These are phyloP conservation scores for Chitala chitala DNA, from an alignment of 2,113 vertebrate species.

Conservation along the genomic window DNA sequence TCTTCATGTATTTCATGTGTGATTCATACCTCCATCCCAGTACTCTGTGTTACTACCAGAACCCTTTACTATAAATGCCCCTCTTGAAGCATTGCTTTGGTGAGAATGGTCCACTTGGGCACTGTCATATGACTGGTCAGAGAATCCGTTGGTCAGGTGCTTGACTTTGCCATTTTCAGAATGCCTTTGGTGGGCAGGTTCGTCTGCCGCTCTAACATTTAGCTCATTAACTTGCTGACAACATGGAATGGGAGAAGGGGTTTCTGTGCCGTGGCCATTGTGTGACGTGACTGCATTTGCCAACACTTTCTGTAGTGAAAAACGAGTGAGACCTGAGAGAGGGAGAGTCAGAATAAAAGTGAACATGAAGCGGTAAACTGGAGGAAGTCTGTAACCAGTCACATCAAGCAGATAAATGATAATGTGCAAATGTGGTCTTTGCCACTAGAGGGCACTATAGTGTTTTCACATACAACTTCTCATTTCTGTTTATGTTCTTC, in stretches of 20 bases:
- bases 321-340: neutral
- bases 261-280: conserved; percentile 36
- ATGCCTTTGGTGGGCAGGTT: conserved; percentile 43
- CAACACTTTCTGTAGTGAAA: conserved; percentile 33
- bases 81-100: conserved; percentile 49
- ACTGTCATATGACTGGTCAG: conserved; percentile 42
- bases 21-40: conserved; percentile 47
- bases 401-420: neutral
- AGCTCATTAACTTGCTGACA: conserved; percentile 51
- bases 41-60: conserved; percentile 51
- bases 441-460: conserved; percentile 1
- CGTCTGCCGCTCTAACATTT: conserved; percentile 45
- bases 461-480: neutral
- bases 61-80: conserved; percentile 56
- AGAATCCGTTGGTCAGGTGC: conserved; percentile 26
- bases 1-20: neutral
- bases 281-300: conserved; percentile 45
- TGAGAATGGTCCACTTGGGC: conserved; percentile 33
- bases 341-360: neutral
- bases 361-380: neutral
- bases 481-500: neutral
- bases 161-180: conserved; percentile 32
- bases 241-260: conserved; percentile 53
- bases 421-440: neutral
- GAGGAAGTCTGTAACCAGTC: neutral